These are phyloP conservation scores for Brachyhypopomus gauderio DNA, from an alignment of 2,113 vertebrate genomes.

Conservation along the genomic window DNA sequence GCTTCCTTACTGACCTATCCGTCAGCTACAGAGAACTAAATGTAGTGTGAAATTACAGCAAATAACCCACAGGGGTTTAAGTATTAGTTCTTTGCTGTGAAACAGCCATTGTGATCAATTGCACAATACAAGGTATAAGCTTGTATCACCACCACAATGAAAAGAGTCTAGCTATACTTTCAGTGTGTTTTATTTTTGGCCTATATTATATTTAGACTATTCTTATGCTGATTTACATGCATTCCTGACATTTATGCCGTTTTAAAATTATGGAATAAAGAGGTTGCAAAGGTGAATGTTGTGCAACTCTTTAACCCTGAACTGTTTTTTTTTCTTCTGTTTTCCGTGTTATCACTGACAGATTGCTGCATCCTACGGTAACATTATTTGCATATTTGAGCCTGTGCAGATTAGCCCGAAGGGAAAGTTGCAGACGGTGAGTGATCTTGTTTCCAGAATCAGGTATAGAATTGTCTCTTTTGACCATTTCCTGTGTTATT, in stretches of 20 bases:
- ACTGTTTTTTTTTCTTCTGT: neutral
- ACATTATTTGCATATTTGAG: slow-evolving; percentile 90
- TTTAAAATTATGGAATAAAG: neutral
- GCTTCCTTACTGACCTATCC: neutral
- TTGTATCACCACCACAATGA: neutral
- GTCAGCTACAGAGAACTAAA: neutral
- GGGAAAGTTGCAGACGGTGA: slow-evolving; percentile 76
- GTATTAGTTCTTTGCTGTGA: neutral
- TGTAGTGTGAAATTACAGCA: neutral
- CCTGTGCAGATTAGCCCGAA: slow-evolving; percentile 82
- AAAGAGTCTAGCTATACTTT: neutral
- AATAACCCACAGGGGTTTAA: neutral
- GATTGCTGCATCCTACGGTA: slow-evolving; percentile 98
- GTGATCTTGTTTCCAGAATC: slow-evolving; percentile 56
- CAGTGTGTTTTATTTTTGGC: too few species aligned
- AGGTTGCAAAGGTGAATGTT: neutral
- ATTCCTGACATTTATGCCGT: neutral
- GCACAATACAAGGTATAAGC: neutral
- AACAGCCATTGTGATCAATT: slow-evolving; percentile 3
- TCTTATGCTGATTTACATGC: neutral
- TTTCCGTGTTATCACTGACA: slow-evolving; percentile 58
- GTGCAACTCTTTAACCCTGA: neutral
- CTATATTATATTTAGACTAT: too few species aligned
- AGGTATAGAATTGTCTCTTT: neutral
- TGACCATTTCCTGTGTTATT: neutral